Evolutionary conservation across 2,888 invertebrate genomes (phyloP), one percentile per base, ranked within the genome.

Genomic region (Dryocosmus kuriphilus): DNA sequence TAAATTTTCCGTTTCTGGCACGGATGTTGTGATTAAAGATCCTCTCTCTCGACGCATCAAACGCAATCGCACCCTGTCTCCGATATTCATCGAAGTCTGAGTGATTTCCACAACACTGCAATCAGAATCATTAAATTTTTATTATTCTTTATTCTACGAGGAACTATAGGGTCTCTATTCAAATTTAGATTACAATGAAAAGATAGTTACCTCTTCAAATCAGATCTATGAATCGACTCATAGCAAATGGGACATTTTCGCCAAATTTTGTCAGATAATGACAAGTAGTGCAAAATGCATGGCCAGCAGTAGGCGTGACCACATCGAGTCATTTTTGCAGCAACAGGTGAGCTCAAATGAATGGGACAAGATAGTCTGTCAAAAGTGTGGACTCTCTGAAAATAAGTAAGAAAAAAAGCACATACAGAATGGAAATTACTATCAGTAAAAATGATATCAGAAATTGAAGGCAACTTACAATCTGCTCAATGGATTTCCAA

Each of bases 291-390:
- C 71, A 99, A 93, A 85, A 98, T 95, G 89, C 99, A 99, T 0
- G 98, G 94, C 98, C 98, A 99, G 92, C 99, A 99, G 92, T 97
- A 98, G 81, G 98, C 96, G 90, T 99, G 99, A 14, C 99, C 98
- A 91, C 99, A 99, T 61, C 96, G 94, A 0, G 98, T 98, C 89
- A 98, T 97, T 92, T 98, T 97, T 1, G 96, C 98, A 76, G 98
- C 97, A 75, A 95, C 94, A 5, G 98, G 98, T 51, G 95, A 93
- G 88, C 96, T 96, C 82, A 99, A 93, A 92, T 99, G 99, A 88
- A 99, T 98, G 0, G 99, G 99, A 90, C 99, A 99, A 60, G 94
- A 94, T 27, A 95, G 94, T 85, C 93, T 93, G 84, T 95, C 95
- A 41, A 93, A 93, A 75, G 94, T 95, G 88, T 94, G 93, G 78